These are phyloP conservation scores for Scomber japonicus DNA, from an alignment of 2,113 vertebrate genomes.

Conservation along the genomic window DNA sequence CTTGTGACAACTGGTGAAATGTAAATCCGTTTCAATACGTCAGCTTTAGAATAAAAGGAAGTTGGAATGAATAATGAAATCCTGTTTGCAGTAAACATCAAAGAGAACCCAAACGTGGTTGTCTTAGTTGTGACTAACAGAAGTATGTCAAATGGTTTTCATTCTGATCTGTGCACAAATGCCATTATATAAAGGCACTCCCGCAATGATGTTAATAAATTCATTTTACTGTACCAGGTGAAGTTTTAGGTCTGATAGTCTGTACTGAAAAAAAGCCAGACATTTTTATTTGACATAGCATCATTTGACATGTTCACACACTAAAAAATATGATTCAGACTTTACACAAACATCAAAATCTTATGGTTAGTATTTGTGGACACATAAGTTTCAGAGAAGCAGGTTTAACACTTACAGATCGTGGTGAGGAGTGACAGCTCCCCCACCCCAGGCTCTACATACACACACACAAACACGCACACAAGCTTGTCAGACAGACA, in stretches of 20 bases:
- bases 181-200: background rate
- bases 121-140: background rate
- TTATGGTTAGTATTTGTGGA: conserved; percentile 21
- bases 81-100: background rate
- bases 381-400: conserved; percentile 27
- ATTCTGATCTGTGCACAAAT: background rate
- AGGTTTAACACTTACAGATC: background rate
- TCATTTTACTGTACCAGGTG: no score
- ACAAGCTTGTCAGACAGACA: conserved; percentile 69
- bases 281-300: background rate
- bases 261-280: background rate
- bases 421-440: conserved; percentile 61
- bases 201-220: background rate
- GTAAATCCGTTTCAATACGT: background rate
- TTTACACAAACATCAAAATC: conserved; percentile 13
- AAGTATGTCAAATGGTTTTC: background rate
- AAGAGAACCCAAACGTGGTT: background rate
- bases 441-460: conserved; percentile 25
- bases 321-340: background rate
- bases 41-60: background rate
- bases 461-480: conserved; percentile 9
- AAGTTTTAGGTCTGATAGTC: no score
- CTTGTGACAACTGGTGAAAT: background rate
- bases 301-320: background rate
- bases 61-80: no score